These are phyloP conservation scores for Eptesicus fuscus DNA, from an alignment of 2,113 vertebrate species.

Conservation along the genomic window DNA sequence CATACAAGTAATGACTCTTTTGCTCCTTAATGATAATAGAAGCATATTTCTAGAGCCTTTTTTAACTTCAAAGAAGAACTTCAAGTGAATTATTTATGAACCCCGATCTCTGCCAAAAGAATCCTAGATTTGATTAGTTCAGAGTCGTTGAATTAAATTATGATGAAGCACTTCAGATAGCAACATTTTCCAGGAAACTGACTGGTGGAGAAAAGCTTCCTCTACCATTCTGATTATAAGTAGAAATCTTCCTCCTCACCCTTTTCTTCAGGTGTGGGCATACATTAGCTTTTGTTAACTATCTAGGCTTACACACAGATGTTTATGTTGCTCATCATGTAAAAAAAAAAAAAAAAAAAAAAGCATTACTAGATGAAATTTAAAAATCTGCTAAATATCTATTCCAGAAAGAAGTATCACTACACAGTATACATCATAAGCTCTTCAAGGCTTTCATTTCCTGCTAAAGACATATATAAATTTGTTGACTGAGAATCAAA, in stretches of 20 bases:
- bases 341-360: not conserved
- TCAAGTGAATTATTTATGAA: not conserved
- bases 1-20: not conserved
- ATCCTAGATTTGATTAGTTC: not conserved
- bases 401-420: not conserved
- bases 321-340: not conserved
- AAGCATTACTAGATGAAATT: not conserved
- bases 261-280: not conserved
- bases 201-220: not conserved
- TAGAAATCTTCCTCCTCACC: not conserved
- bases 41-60: not conserved
- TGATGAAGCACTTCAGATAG: not conserved
- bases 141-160: not conserved
- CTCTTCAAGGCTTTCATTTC: not conserved
- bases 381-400: not conserved
- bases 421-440: not conserved
- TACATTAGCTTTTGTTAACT: not conserved
- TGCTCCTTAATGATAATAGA: not conserved
- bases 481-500: not conserved
- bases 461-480: not conserved
- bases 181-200: not conserved
- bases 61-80: conserved; percentile 10
- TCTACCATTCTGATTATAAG: not conserved
- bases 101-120: not conserved
- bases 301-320: not conserved